A percentile compares a stretch with the other conserved stretches of the same genome.
Evolutionary conservation across 2,797 vertebrate genomes (phyloP).

Genomic region (Kryptopterus vitreolus): DNA sequence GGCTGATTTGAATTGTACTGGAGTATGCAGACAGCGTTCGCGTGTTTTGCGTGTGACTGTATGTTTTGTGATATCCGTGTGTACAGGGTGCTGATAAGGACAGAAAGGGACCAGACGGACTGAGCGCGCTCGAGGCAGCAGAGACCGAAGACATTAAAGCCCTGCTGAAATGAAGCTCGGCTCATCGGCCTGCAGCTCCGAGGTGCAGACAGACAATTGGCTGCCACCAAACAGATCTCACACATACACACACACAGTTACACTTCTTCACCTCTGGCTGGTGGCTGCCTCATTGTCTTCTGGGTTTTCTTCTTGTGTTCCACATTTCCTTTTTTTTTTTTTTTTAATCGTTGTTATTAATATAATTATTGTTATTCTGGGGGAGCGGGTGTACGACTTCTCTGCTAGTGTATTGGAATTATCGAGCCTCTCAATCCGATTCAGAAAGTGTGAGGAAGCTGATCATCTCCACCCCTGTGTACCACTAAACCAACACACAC

Average conservation of each 20-base stretch:
- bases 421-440: constrained; percentile 58
- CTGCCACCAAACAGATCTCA: constrained; percentile 57
- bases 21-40: background rate
- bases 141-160: constrained; percentile 67
- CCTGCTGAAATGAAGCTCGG: constrained; percentile 71
- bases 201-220: constrained; percentile 56
- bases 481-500: constrained; percentile 51
- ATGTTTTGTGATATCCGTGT: constrained; percentile 25
- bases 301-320: constrained; percentile 62
- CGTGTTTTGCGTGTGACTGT: background rate
- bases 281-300: constrained; percentile 71
- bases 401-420: constrained; percentile 61
- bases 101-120: constrained; percentile 65
- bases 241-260: background rate
- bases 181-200: constrained; percentile 19
- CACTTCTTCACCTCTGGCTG: constrained; percentile 41
- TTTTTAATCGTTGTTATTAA: background rate
- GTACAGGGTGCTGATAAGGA: constrained; percentile 77
- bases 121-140: constrained; percentile 61
- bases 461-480: constrained; percentile 55
- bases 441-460: constrained; percentile 59
- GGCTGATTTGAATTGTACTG: background rate
- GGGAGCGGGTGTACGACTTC: constrained; percentile 50
- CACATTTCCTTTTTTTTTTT: constrained; percentile 38
- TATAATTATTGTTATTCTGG: constrained; percentile 40